Percentiles rank a stretch among this genome's conserved stretches.
phyloP scores from a whole-genome alignment of 2,888 invertebrate genomes.

The Caenorhabditis panamensis region DNA sequence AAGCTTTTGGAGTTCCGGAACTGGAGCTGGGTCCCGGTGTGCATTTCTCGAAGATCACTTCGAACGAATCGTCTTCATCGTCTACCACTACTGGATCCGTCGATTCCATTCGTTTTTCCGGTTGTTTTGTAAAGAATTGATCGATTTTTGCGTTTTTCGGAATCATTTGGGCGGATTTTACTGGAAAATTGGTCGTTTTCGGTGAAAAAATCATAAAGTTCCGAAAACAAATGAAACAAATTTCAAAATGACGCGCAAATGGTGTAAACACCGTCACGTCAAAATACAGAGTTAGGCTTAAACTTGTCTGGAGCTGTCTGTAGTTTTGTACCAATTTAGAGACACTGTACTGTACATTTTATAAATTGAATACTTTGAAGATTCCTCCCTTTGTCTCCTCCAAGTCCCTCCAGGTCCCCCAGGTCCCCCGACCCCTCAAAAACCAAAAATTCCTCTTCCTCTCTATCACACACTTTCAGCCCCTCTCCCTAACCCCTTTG shows the following conservation, averaged over 20 bases:
- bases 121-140: conserved; percentile 49
- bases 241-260: not conserved
- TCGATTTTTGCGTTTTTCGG: conserved; percentile 14
- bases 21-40: not conserved
- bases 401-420: not conserved
- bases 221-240: not conserved
- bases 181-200: conserved; percentile 13
- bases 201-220: conserved; percentile 19
- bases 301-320: too few species aligned
- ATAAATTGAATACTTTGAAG: too few species aligned
- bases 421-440: not conserved
- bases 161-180: too few species aligned
- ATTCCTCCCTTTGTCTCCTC: too few species aligned
- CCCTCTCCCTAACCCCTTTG: conserved; percentile 28
- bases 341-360: too few species aligned
- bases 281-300: not conserved
- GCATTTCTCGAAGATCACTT: conserved; percentile 38
- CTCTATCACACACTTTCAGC: conserved; percentile 19
- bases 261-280: conserved; percentile 4
- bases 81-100: not conserved
- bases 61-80: conserved; percentile 37
- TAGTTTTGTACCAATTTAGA: too few species aligned
- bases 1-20: not conserved
- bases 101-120: conserved; percentile 28
- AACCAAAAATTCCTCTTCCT: not conserved